Evolutionary conservation across 2,888 invertebrate genomes (phyloP), one percentile per base, ranked within the genome.

Genomic region (Branchellion lobata): DNA sequence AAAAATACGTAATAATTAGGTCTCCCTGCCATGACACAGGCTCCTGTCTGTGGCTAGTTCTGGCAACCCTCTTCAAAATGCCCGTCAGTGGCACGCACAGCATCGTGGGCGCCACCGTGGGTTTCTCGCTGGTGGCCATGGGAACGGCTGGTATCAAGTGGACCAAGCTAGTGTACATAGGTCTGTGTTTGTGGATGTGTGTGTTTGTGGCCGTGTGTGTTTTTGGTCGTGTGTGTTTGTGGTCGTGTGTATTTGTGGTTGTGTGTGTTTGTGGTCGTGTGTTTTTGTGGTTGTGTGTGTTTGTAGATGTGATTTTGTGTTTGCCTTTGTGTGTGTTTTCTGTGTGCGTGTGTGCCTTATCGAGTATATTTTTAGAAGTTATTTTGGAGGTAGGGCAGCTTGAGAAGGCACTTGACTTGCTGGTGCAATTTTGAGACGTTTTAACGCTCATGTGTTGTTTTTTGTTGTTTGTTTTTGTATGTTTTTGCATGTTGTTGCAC

Each of bases 21-120:
- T 18, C n/a, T 33, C n/a, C 18, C 36, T n/a, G n/a, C 47, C 18
- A 8, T 18, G 33, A 92, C 83, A 29, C 83, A 84, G 94, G 96
- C 69, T 94, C 96, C 83, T 96, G 95, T 68, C 90, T 92, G 78
- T 99, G 98, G 98, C 89, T 98, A 84, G 90, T 99, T 82, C 89
- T 93, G 29, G 98, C 98, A 14, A 99, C 98, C 14, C 94, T 95
- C 84, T 90, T 97, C 81, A 93, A 95, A 85, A 90, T 99, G 86
- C 98, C 98, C 5, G 96, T 99, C 80, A 97, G 97, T 27, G 97
- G 96, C 21, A 98, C 98, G 0, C 98, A 98, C 89, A 96, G 96
- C 84, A 97, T 99, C 85, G 96, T 99, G 69, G 98, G 98, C 36
- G 96, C 98, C 57, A 96, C 96, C 0, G 92, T 99, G 81, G 98